Percentiles rank a stretch among this genome's conserved stretches.
Conservation (phyloP, 2,113 vertebrate genomes). For the Girardinichthys multiradiatus region DNA sequence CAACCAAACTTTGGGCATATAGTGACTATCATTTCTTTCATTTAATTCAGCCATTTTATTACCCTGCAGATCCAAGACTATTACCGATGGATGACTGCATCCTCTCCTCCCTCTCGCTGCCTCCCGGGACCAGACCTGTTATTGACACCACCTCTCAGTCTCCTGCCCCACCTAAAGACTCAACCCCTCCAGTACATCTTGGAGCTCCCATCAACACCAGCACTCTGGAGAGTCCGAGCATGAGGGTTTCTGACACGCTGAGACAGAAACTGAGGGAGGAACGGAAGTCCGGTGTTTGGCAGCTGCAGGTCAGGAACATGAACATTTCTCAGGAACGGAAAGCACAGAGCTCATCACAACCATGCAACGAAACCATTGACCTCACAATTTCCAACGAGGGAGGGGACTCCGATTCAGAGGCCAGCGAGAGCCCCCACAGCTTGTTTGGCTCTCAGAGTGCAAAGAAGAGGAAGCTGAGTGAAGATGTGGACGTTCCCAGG, state of each 20-base stretch:
- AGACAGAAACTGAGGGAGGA: conserved; percentile 38
- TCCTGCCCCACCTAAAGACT: conserved; percentile 34
- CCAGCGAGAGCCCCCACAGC: conserved; percentile 48
- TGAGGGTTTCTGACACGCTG: conserved; percentile 21
- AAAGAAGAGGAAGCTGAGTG: conserved; percentile 72
- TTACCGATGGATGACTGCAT: conserved; percentile 78
- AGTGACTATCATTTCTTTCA: not conserved
- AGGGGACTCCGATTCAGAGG: conserved; percentile 12
- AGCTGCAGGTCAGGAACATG: conserved; percentile 21
- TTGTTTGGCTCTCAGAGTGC: conserved; percentile 29
- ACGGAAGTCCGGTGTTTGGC: conserved; percentile 17
- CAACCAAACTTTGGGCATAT: not conserved
- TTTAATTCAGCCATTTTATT: not conserved
- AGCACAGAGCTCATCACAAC: conserved; percentile 10
- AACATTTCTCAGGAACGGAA: conserved; percentile 45
- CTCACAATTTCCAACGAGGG: conserved; percentile 47
- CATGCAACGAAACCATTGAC: conserved; percentile 57
- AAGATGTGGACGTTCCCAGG: conserved; percentile 46
- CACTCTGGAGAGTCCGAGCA: conserved; percentile 28
- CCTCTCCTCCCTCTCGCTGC: conserved; percentile 74
- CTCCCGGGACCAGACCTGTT: conserved; percentile 52
- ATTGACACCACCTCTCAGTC: conserved; percentile 30
- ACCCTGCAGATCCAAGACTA: conserved; percentile 58
- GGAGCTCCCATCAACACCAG: not conserved
- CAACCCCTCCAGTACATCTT: conserved; percentile 22